Conservation (phyloP, 30 jellyfish, hydroid and myxozoan species). For the Hydractinia symbiolongicarpus region DNA sequence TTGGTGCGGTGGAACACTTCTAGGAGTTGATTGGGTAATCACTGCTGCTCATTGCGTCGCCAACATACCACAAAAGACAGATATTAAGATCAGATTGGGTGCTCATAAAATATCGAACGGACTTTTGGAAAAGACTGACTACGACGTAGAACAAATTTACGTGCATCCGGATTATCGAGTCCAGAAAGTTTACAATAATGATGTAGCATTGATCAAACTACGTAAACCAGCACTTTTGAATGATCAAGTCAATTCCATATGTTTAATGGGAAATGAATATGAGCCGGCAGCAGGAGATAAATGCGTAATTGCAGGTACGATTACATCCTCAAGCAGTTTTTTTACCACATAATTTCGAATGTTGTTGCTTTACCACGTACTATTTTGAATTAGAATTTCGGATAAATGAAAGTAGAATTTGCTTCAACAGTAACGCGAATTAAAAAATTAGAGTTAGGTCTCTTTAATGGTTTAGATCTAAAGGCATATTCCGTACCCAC, state of each 20-base stretch:
- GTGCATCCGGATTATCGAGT: slow-evolving; percentile 46
- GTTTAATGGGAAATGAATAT: slow-evolving; percentile 15
- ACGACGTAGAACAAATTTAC: slow-evolving; percentile 18
- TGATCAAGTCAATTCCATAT: slow-evolving; percentile 21
- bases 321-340: too few relatives aligned
- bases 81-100: slow-evolving; percentile 21
- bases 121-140: background rate
- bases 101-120: background rate
- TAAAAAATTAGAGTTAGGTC: too few relatives aligned
- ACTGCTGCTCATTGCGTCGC: slow-evolving; percentile 77
- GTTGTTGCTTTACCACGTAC: too few relatives aligned
- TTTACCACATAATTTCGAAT: too few relatives aligned
- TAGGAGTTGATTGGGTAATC: slow-evolving; percentile 46
- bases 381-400: too few relatives aligned
- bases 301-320: slow-evolving; percentile 55
- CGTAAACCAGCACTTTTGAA: slow-evolving; percentile 22
- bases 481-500: too few relatives aligned
- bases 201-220: slow-evolving; percentile 51
- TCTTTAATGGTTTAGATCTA: too few relatives aligned
- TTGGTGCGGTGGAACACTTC: slow-evolving; percentile 52
- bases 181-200: slow-evolving; percentile 12
- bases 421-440: too few relatives aligned
- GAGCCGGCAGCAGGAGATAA: slow-evolving; percentile 23
- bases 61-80: slow-evolving; percentile 5
- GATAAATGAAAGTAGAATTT: too few relatives aligned